phyloP scores from a whole-genome alignment of 23 tunicate genomes.

The Oikopleura vanhoeffeni region DNA sequence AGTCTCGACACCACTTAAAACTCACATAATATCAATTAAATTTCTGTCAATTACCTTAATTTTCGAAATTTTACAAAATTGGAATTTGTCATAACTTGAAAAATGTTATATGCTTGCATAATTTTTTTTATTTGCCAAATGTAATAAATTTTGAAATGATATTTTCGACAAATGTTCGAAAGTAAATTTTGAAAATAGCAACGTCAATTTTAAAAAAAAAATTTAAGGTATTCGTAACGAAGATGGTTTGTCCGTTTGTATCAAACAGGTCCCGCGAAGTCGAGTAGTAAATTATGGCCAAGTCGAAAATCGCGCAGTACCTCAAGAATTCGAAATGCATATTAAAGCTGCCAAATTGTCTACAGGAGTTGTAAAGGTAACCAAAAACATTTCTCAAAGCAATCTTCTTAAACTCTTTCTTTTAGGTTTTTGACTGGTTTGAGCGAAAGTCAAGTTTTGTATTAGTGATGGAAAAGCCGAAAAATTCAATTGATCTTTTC shows the following conservation, averaged over 20 bases:
- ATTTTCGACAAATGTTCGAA: too few relatives aligned
- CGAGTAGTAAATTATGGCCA: not conserved
- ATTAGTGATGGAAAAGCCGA: constrained; percentile 1
- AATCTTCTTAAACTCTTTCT: not conserved
- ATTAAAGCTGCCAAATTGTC: not conserved
- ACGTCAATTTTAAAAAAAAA: too few relatives aligned
- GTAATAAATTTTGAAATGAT: too few relatives aligned
- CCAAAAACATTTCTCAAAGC: not conserved
- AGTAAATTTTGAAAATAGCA: too few relatives aligned
- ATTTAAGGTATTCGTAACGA: not conserved
- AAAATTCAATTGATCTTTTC: constrained; percentile 9
- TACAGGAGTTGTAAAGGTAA: constrained; percentile 7
- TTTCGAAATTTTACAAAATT: too few relatives aligned
- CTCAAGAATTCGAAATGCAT: constrained; percentile 6
- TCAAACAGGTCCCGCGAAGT: not conserved
- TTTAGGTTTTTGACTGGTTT: not conserved
- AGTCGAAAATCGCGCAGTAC: not conserved
- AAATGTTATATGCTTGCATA: too few relatives aligned
- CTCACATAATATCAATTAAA: too few relatives aligned
- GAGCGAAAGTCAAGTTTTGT: constrained; percentile 10
- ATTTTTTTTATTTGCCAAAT: too few relatives aligned
- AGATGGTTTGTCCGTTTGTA: not conserved
- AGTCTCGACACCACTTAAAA: too few relatives aligned
- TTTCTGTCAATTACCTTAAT: too few relatives aligned
- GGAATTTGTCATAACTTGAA: too few relatives aligned